These are phyloP conservation scores for Macrosiphum euphorbiae DNA, from an alignment of 2,888 invertebrate species.

Conservation along the genomic window DNA sequence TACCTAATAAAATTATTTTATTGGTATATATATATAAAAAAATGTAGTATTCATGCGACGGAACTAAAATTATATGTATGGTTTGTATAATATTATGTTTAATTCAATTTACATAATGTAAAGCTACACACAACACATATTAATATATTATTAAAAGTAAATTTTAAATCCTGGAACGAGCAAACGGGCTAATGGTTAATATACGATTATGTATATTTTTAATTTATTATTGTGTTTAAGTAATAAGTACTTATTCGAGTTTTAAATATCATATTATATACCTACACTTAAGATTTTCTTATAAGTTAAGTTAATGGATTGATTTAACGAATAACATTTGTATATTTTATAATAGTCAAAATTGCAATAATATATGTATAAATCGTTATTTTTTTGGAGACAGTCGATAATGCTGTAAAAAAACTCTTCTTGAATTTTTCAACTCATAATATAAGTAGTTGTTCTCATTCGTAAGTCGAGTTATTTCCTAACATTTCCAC, in stretches of 20 bases:
- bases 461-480: background rate
- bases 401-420: background rate
- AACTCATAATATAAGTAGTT: background rate
- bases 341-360: background rate
- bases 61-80: background rate
- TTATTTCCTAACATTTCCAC: background rate
- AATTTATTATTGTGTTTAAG: background rate
- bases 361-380: background rate
- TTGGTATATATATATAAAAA: background rate
- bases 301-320: background rate
- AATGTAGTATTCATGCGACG: background rate
- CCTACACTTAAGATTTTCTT: background rate
- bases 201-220: background rate
- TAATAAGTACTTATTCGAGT: background rate
- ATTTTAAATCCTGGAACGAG: background rate
- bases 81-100: background rate
- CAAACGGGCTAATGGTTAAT: background rate
- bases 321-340: background rate
- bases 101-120: background rate
- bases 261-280: background rate
- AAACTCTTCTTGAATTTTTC: background rate
- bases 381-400: background rate
- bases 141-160: slow-evolving; percentile 1
- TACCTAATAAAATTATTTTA: slow-evolving; percentile 1
- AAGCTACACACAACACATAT: background rate